Evolutionary conservation across 1,140 invertebrate species (phyloP).

Genomic region (Asobara japonica): DNA sequence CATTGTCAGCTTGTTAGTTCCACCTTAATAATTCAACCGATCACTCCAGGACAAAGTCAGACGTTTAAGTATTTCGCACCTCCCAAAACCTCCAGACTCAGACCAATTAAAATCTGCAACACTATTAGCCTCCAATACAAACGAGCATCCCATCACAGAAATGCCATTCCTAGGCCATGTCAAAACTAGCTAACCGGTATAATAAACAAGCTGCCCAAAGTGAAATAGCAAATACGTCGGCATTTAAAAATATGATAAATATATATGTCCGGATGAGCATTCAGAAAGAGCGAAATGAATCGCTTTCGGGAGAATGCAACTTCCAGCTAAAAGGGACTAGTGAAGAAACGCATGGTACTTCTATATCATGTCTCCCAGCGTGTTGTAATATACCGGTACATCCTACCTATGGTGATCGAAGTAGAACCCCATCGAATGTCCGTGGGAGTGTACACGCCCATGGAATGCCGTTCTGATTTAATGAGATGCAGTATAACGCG

Average conservation of each 20-base stretch:
- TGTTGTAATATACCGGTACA: slow-evolving; percentile 60
- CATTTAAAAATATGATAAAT: not conserved
- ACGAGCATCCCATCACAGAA: not conserved
- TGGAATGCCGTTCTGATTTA: slow-evolving; percentile 69
- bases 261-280: not conserved
- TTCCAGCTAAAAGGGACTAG: slow-evolving; percentile 20
- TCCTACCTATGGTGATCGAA: slow-evolving; percentile 62
- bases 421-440: slow-evolving; percentile 64
- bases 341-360: slow-evolving; percentile 21
- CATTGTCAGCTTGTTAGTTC: slow-evolving; percentile 60
- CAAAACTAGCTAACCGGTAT: not conserved
- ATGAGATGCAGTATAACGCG: slow-evolving; percentile 57
- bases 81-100: not conserved
- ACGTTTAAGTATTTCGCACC: not conserved
- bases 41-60: slow-evolving; percentile 42
- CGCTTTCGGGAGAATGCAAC: slow-evolving; percentile 28
- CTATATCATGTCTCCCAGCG: slow-evolving; percentile 61
- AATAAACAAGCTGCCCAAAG: not conserved
- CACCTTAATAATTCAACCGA: slow-evolving; percentile 61
- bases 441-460: slow-evolving; percentile 67
- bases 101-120: slow-evolving; percentile 6
- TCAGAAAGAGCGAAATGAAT: slow-evolving; percentile 12
- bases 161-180: not conserved
- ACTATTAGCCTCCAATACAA: not conserved
- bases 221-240: not conserved